phyloP scores from a whole-genome alignment of 2,888 invertebrate genomes.

The Philaethria dido region DNA sequence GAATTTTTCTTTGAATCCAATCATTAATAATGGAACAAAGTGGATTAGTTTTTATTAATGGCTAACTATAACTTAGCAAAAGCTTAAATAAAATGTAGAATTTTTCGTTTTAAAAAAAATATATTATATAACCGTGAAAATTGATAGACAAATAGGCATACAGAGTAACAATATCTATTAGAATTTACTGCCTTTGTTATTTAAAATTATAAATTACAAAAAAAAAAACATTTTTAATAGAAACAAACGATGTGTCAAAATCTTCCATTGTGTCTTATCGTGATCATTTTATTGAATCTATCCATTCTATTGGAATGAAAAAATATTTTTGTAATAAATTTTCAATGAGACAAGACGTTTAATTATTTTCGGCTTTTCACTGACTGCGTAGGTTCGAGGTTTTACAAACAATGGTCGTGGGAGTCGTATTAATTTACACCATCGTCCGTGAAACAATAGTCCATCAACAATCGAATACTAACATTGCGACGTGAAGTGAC shows the following conservation, averaged over 20 bases:
- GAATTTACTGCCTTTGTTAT: not conserved
- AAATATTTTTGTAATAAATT: conserved; percentile 6
- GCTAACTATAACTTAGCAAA: not conserved
- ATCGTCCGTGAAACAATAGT: conserved; percentile 41
- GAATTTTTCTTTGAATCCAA: conserved; percentile 4
- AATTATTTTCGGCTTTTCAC: conserved; percentile 22
- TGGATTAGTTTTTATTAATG: not conserved
- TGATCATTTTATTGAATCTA: not conserved
- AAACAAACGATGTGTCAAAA: not conserved
- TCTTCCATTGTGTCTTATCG: not conserved
- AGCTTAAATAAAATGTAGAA: no score
- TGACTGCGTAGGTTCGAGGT: conserved; percentile 27
- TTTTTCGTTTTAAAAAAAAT: no score
- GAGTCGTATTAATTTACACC: conserved; percentile 52
- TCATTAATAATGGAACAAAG: conserved; percentile 8
- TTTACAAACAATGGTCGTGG: conserved; percentile 65
- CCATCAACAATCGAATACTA: conserved; percentile 42
- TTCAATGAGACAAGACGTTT: conserved; percentile 3
- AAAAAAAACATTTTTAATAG: not conserved
- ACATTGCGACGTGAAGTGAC: conserved; percentile 34
- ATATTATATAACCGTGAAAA: no score
- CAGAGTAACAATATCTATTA: not conserved
- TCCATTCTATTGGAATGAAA: not conserved
- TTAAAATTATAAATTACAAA: not conserved
- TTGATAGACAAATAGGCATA: no score